phyloP scores from a whole-genome alignment of 2,113 vertebrate genomes.

The Pituophis catenifer region DNA sequence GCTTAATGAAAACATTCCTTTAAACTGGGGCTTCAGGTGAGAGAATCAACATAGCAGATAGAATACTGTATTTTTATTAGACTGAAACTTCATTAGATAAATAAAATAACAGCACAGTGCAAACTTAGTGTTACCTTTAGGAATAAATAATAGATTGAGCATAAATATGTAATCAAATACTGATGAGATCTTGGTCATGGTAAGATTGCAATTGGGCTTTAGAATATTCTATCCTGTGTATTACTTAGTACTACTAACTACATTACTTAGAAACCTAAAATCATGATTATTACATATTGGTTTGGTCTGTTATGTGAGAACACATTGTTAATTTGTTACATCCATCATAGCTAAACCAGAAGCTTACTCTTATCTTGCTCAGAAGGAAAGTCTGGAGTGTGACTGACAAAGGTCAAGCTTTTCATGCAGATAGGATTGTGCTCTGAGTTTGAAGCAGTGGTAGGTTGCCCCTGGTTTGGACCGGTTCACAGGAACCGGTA shows the following conservation, averaged over 20 bases:
- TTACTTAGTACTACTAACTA: background rate
- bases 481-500: no score
- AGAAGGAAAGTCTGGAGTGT: background rate
- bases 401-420: background rate
- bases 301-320: background rate
- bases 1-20: conserved; percentile 80
- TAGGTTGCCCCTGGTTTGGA: no score
- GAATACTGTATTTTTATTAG: conserved; percentile 18
- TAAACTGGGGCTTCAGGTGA: conserved; percentile 86
- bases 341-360: background rate
- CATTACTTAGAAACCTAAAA: background rate
- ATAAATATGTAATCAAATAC: background rate
- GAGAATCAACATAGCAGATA: background rate
- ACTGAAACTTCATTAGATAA: background rate
- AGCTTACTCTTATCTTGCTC: background rate
- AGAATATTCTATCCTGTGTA: background rate
- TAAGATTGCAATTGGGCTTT: background rate
- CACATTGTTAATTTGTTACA: background rate
- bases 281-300: background rate
- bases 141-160: background rate
- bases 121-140: background rate
- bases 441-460: background rate
- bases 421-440: background rate
- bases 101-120: background rate
- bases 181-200: background rate